phyloP scores from a whole-genome alignment of 35 echinoderm and acorn worm species.

The Apostichopus parvimensis region DNA sequence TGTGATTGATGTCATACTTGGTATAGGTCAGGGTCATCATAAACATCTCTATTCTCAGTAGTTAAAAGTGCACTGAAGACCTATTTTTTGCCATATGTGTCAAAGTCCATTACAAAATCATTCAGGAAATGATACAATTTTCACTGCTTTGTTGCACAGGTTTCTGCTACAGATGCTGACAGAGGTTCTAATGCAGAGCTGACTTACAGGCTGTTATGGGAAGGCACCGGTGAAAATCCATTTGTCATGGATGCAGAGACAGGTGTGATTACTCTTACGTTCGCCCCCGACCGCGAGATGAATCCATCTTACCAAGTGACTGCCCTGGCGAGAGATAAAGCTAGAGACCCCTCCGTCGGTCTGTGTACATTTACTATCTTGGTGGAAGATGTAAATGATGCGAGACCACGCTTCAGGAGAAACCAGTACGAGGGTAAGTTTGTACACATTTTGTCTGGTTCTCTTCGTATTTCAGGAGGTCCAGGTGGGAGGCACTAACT shows the following conservation, averaged over 20 bases:
- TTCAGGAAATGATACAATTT: background rate
- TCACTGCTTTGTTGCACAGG: constrained; percentile 33
- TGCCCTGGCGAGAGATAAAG: constrained; percentile 72
- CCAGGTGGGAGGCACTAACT: no score
- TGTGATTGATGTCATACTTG: no score
- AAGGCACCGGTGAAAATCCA: constrained; percentile 31
- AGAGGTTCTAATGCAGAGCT: constrained; percentile 82
- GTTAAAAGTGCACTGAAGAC: no score
- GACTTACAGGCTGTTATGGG: constrained; percentile 50
- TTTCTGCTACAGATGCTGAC: constrained; percentile 81
- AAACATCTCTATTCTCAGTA: no score
- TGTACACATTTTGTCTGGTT: no score
- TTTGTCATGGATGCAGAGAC: constrained; percentile 69
- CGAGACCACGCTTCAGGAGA: constrained; percentile 60
- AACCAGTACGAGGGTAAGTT: constrained; percentile 41
- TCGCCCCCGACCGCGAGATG: constrained; percentile 62
- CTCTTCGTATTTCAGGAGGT: no score
- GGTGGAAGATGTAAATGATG: constrained; percentile 77
- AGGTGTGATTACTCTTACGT: constrained; percentile 59
- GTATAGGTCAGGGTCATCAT: no score
- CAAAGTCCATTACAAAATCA: no score
- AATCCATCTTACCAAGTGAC: constrained; percentile 40
- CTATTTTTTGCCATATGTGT: no score
- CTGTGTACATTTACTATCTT: constrained; percentile 75
- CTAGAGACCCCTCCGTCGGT: constrained; percentile 56